phyloP scores from a whole-genome alignment of 2,888 invertebrate species.

The Drosophila paracracens region DNA sequence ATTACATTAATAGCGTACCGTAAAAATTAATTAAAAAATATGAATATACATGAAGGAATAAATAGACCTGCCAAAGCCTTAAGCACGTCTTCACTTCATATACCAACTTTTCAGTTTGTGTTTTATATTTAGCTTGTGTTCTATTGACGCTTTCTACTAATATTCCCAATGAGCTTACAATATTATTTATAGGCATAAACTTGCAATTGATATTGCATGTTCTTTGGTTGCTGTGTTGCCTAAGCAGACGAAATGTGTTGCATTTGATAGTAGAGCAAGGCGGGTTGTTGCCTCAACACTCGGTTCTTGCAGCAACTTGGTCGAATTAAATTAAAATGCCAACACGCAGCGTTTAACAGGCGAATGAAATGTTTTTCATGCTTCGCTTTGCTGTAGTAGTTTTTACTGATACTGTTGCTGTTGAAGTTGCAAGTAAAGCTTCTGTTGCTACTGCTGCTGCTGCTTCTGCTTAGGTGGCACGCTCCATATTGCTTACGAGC shows the following conservation, averaged over 20 bases:
- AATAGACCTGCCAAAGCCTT: neutral
- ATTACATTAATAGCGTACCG: no score
- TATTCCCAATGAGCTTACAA: neutral
- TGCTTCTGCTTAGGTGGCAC: slow-evolving; percentile 55
- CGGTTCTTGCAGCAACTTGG: slow-evolving; percentile 4
- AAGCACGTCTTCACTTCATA: neutral
- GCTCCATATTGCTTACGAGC: slow-evolving; percentile 72
- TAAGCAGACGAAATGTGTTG: slow-evolving; percentile 39
- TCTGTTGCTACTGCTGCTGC: slow-evolving; percentile 1
- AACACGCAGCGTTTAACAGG: slow-evolving; percentile 25
- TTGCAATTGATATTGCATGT: slow-evolving; percentile 25
- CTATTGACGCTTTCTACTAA: neutral
- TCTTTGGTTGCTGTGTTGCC: slow-evolving; percentile 2
- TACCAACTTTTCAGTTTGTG: neutral
- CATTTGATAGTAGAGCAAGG: slow-evolving; percentile 30
- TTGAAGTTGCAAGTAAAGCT: slow-evolving; percentile 4
- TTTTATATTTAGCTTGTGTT: neutral
- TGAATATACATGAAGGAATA: no score
- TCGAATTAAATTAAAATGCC: slow-evolving; percentile 73
- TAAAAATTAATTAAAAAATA: no score
- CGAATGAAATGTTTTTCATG: slow-evolving; percentile 38
- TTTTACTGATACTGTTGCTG: slow-evolving; percentile 21
- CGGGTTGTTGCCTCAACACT: slow-evolving; percentile 23
- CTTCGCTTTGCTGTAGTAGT: slow-evolving; percentile 20
- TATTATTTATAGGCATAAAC: neutral